A percentile compares a stretch with the other conserved stretches of the same genome.
Conservation (phyloP, 2,797 vertebrate species). For the Hafferia zeledoni region DNA sequence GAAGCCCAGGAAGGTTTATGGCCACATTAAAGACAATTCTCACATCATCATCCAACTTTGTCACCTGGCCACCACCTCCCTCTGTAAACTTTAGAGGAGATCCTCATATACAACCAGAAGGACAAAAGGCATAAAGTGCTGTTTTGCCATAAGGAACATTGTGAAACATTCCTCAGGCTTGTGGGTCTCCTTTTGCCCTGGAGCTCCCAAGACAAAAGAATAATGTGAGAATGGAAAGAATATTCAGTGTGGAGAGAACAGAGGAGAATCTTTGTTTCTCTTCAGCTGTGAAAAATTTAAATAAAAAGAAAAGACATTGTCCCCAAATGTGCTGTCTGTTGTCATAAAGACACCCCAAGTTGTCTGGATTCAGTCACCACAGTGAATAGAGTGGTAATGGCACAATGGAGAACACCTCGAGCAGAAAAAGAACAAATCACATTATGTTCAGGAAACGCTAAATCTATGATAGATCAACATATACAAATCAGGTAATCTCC, state of each 20-base stretch:
- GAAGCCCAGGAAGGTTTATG: conserved; percentile 12
- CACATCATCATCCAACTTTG: not conserved
- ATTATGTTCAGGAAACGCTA: not conserved
- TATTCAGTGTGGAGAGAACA: not conserved
- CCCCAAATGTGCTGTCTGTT: not conserved
- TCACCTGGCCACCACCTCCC: not conserved
- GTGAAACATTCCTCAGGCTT: not conserved
- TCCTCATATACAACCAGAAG: not conserved
- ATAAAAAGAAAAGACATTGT: not conserved
- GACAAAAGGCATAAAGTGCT: not conserved
- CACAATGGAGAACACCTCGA: not conserved
- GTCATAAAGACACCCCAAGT: not conserved
- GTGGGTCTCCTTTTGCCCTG: not conserved
- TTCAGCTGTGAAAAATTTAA: not conserved
- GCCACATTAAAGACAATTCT: not conserved
- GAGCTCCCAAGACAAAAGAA: not conserved
- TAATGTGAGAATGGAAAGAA: not conserved
- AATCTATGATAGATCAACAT: not conserved
- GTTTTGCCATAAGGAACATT: not conserved
- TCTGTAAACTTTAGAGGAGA: not conserved
- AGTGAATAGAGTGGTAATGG: not conserved
- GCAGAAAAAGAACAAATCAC: not conserved
- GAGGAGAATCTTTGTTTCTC: not conserved
- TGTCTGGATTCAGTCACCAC: not conserved
- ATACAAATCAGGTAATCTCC: not conserved